Evolutionary conservation across 2,888 invertebrate genomes (phyloP).

Genomic region (Lithophane leautieri): DNA sequence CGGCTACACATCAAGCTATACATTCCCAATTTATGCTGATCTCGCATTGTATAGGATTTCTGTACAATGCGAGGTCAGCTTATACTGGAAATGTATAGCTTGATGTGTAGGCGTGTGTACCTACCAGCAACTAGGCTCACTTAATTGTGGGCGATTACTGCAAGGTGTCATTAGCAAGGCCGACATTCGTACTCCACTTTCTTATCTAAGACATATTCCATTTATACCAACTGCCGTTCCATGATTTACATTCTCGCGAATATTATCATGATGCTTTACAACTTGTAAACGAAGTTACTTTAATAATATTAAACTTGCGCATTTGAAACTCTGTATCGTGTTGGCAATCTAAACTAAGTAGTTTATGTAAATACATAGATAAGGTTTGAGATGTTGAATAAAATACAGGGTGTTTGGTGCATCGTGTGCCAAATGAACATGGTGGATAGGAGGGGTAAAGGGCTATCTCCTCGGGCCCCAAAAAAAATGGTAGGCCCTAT

Average conservation of each 20-base stretch:
- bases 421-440: too few relatives aligned
- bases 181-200: conserved; percentile 62
- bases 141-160: conserved; percentile 64
- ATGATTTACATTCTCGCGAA: conserved; percentile 48
- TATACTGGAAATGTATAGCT: too few relatives aligned
- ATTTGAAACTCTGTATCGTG: conserved; percentile 29
- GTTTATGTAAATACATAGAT: conserved; percentile 56
- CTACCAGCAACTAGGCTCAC: conserved; percentile 58
- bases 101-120: too few relatives aligned
- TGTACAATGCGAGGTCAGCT: too few relatives aligned
- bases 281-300: conserved; percentile 24
- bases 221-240: conserved; percentile 52
- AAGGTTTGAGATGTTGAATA: conserved; percentile 50
- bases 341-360: conserved; percentile 50
- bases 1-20: too few relatives aligned
- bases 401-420: too few relatives aligned
- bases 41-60: too few relatives aligned
- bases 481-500: too few relatives aligned
- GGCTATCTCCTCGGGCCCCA: too few relatives aligned
- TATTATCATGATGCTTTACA: conserved; percentile 26
- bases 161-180: conserved; percentile 70
- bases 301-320: conserved; percentile 37
- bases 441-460: too few relatives aligned
- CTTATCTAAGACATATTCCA: conserved; percentile 53
- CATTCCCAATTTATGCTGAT: too few relatives aligned